A percentile compares a stretch with the other conserved stretches of the same genome.
phyloP scores from a whole-genome alignment of 2,888 invertebrate genomes.

The Iphiclides podalirius region DNA sequence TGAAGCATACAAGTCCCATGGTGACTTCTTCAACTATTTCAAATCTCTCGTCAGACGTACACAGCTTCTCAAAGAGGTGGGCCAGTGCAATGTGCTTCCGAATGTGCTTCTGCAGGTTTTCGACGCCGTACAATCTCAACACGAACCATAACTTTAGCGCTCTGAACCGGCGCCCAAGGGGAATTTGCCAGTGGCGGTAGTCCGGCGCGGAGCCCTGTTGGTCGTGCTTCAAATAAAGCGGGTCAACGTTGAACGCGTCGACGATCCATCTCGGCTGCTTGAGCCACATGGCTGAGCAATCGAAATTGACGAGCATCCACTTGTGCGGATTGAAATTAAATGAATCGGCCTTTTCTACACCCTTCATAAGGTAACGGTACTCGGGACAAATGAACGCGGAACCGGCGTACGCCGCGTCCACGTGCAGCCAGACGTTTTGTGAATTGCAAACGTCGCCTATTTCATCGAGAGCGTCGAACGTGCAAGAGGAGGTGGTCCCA shows the following conservation, averaged over 20 bases:
- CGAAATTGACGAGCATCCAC: constrained; percentile 99
- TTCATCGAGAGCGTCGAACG: constrained; percentile 94
- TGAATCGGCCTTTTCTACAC: constrained; percentile 94
- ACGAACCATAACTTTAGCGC: constrained; percentile 98
- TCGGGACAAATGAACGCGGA: constrained; percentile 98
- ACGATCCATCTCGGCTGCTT: constrained; percentile 94
- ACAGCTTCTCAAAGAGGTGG: constrained; percentile 90
- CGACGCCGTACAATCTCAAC: constrained; percentile 91
- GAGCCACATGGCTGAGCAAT: constrained; percentile 99
- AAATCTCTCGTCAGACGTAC: constrained; percentile 89
- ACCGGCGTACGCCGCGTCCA: constrained; percentile 98
- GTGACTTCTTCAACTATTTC: constrained; percentile 93
- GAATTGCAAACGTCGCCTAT: constrained; percentile 92
- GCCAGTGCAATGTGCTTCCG: constrained; percentile 92
- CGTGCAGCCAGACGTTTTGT: constrained; percentile 93
- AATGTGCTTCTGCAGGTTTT: constrained; percentile 92
- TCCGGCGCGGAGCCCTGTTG: constrained; percentile 94
- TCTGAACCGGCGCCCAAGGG: constrained; percentile 94
- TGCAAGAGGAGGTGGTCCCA: constrained; percentile 97
- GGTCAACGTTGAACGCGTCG: constrained; percentile 98
- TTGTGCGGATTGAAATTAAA: constrained; percentile 99
- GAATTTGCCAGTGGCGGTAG: constrained; percentile 98
- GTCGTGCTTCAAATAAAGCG: constrained; percentile 96
- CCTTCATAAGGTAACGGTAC: constrained; percentile 93
- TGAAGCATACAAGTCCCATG: constrained; percentile 98